Base-by-base conservation (phyloP, 2,113 vertebrate genomes). In the Shinisaurus crocodilurus region DNA sequence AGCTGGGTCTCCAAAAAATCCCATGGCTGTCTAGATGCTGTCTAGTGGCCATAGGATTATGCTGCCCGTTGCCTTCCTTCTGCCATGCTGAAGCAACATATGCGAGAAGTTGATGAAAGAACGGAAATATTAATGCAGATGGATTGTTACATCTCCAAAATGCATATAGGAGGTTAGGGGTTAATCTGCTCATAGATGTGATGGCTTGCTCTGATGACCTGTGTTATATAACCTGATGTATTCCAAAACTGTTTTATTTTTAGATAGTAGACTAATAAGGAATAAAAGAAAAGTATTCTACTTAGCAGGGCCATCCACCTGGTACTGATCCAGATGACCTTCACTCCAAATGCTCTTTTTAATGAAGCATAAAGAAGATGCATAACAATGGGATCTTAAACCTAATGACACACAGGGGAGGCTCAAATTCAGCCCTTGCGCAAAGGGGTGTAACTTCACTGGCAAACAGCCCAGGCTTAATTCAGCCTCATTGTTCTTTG, bases 231-330 rank as follows among this genome's bases (percentile, higher is more conserved):
- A 92, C 0, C 1, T 45, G 90, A 77, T 67, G 12, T 63, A 70
- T 93, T 94, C 85, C 37, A 80, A 80, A 92, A 74, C 54, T 9
- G 87, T 87, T 1, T 95, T 90, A 75, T 94, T 96, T 95, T 94
- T 88, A 93, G 93, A 89, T 40, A 20, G 57, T 92, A 75, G 50
- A 86, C 94, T 91, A 92, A 95, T 93, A 87, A 89, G 82, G 65
- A 85, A 82, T 43, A 82, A 82, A 7, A 86, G 16, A 86, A 32
- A n/a, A 23, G 27, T 6, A 79, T 91, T 92, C 84, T 63, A 63
- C 80, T 92, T 79, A 37, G 57, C 54, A 13, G 79, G 43, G 86
- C 54, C 85, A 91, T 82, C 9, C 89, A 82, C 79, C 90, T 84
- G 91, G 70, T 88, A 63, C 37, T 6, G 23, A 1, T 89, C 88